These are phyloP conservation scores for Sebastes cheni DNA, from an alignment of 2,797 vertebrate species.

Conservation along the genomic window DNA sequence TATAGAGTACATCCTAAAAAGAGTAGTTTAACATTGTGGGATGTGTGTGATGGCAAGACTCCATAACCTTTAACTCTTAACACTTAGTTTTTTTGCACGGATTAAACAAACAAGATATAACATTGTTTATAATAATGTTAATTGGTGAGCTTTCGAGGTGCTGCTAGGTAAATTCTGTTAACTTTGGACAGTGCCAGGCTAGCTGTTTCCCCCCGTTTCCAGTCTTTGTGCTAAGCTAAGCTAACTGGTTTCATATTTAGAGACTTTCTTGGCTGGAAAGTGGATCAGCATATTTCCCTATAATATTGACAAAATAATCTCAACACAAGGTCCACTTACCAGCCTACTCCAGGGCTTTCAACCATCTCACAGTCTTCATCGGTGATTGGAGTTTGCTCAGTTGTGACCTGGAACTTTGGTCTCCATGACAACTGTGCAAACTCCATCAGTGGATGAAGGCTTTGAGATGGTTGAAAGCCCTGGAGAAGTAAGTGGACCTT, in stretches of 20 bases:
- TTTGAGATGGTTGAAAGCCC: background rate
- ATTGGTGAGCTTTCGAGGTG: background rate
- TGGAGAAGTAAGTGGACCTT: background rate
- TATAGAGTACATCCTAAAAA: background rate
- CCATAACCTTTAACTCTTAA: background rate
- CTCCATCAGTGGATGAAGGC: no score
- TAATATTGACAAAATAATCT: background rate
- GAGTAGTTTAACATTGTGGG: background rate
- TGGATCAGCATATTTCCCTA: background rate
- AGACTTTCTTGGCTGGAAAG: background rate
- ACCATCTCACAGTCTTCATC: background rate
- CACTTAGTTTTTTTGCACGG: background rate
- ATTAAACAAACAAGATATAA: background rate
- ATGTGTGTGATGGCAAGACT: background rate
- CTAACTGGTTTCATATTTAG: background rate
- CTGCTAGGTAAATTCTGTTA: background rate
- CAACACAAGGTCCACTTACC: background rate
- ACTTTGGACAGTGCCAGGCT: background rate
- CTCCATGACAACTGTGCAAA: no score
- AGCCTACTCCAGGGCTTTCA: background rate
- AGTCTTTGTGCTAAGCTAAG: background rate
- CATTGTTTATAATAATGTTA: background rate
- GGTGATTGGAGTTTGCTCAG: no score
- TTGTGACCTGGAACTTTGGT: no score
- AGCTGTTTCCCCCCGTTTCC: background rate